Evolutionary conservation across 1,140 invertebrate species (phyloP), one percentile per base, ranked within the genome.

Genomic region (Plutomurus gul): DNA sequence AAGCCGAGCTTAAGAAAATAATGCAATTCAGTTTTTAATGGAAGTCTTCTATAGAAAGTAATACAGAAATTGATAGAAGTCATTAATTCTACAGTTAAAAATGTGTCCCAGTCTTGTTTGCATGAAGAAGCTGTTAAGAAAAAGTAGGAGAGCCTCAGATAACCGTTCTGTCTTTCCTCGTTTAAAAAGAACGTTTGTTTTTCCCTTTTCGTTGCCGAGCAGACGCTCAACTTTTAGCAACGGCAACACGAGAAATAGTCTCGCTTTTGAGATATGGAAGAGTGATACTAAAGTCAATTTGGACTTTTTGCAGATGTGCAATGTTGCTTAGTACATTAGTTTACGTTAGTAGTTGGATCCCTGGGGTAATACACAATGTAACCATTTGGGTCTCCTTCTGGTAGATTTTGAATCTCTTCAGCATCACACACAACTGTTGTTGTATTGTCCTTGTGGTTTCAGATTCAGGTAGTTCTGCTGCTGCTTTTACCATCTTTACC

Each of bases 211-310:
- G 30, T n/a, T 8, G n/a, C n/a, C 25, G 4, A 18, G 30, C 27
- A 7, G 16, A 25, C 56, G 36, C 56, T 33, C 56, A 65, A 16
- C 36, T n/a, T 30, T 16, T 30, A 51, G 20, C 47, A 11, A 51
- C 18, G 25, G 25, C 20, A 51, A 51, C 47, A 22, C 18, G 18
- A 5, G 13, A 65, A 65, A 65, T 25, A 65, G 36, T 33, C 27
- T 65, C 27, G 25, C 30, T 33, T 30, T 25, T 40, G 70, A 72
- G 70, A 72, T 43, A 72, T 72, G 33, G 20, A 72, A 43, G 70
- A 72, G 70, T 72, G 70, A 72, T 72, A 72, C 36, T 43, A 43
- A 72, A 72, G 70, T 72, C 70, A 72, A 72, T 72, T 72, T 72
- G 22, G 70, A 39, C 70, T 72, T 72, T 72, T 39, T 72, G 70